A percentile compares a stretch with the other conserved stretches of the same genome.
Evolutionary conservation across 2,113 vertebrate genomes (phyloP).

Genomic region (Leucopsar rothschildi): DNA sequence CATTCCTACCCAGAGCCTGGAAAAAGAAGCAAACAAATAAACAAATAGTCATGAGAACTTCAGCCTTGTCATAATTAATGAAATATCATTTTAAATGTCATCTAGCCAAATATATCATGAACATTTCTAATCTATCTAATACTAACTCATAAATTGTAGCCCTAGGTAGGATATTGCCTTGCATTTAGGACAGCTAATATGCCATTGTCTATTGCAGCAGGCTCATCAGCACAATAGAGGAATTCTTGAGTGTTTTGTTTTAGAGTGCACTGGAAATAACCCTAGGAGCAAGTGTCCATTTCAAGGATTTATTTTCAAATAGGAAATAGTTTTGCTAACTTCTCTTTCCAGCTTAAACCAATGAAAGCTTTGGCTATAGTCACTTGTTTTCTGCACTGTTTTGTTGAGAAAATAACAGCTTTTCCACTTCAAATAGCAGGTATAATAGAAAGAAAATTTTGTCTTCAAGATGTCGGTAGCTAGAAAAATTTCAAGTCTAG

Average conservation of each 20-base stretch:
- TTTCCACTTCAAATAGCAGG: neutral
- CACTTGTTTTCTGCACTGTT: neutral
- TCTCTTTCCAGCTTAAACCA: neutral
- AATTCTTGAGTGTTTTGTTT: neutral
- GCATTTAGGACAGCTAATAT: neutral
- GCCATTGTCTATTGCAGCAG: neutral
- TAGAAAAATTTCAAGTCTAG: neutral
- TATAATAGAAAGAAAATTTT: neutral
- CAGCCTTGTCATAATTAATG: conserved; percentile 36
- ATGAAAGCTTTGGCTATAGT: neutral
- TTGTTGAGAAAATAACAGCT: neutral
- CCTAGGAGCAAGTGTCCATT: neutral
- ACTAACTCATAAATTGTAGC: neutral
- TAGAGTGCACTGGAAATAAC: neutral
- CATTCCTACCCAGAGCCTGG: neutral
- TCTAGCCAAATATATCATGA: neutral
- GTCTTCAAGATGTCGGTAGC: neutral
- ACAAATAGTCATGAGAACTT: neutral
- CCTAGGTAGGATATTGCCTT: neutral
- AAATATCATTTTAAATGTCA: conserved; percentile 40
- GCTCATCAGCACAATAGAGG: neutral
- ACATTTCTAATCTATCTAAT: conserved; percentile 10
- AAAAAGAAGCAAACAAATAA: conserved; percentile 6
- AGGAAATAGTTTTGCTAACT: neutral
- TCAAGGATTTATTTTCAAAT: neutral